Evolutionary conservation across 2,888 invertebrate genomes (phyloP).

Genomic region (Meta bourneti): DNA sequence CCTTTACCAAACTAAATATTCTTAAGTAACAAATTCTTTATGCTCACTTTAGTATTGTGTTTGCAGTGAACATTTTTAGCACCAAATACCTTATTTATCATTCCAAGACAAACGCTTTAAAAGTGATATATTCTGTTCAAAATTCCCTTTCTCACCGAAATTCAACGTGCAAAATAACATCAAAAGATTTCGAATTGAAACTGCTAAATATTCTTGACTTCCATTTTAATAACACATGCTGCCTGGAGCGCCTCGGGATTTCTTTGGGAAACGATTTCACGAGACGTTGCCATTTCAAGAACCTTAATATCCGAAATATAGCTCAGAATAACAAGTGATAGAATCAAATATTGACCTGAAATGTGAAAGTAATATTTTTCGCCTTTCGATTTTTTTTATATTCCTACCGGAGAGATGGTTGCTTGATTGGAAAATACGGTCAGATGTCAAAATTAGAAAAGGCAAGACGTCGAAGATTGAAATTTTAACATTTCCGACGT

Average conservation of each 20-base stretch:
- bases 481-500: not conserved
- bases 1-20: too few relatives aligned
- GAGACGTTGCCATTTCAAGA: slow-evolving; percentile 13
- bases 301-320: slow-evolving; percentile 19
- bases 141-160: not conserved
- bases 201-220: slow-evolving; percentile 17
- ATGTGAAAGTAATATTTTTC: slow-evolving; percentile 25
- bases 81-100: not conserved
- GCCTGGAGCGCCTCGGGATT: not conserved
- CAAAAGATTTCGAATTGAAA: not conserved
- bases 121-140: not conserved
- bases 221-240: slow-evolving; percentile 13
- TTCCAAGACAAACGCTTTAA: not conserved
- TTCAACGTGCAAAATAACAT: not conserved
- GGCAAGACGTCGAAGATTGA: not conserved
- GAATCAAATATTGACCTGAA: slow-evolving; percentile 42
- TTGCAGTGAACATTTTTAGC: not conserved
- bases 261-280: not conserved
- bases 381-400: not conserved
- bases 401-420: not conserved
- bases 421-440: not conserved
- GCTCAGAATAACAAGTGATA: not conserved
- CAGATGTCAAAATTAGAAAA: not conserved
- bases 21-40: too few relatives aligned
- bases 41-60: not conserved